These are phyloP conservation scores for Drosophila merina DNA, from an alignment of 2,888 invertebrate species.

Conservation along the genomic window DNA sequence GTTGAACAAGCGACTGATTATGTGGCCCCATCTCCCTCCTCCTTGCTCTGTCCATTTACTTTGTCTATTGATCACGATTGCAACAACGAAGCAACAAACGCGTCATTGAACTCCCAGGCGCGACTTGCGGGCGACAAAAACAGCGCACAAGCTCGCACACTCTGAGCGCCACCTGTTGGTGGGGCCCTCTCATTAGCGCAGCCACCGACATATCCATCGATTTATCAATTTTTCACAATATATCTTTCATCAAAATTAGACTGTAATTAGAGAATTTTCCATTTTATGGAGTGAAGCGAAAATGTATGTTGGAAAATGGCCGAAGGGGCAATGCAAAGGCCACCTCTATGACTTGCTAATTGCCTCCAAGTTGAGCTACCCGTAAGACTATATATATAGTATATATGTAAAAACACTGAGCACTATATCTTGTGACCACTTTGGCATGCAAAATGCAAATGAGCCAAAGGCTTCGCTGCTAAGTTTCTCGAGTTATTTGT, in stretches of 20 bases:
- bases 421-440: slow-evolving; percentile 21
- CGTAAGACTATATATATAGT: background rate
- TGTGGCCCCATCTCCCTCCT: background rate
- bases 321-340: slow-evolving; percentile 25
- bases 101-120: slow-evolving; percentile 29
- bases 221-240: slow-evolving; percentile 61
- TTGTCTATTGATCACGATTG: slow-evolving; percentile 4
- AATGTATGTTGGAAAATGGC: slow-evolving; percentile 12
- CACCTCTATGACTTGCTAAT: slow-evolving; percentile 29
- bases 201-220: slow-evolving; percentile 46
- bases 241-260: slow-evolving; percentile 22
- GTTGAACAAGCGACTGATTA: slow-evolving; percentile 38
- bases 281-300: background rate
- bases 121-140: slow-evolving; percentile 52
- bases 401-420: background rate
- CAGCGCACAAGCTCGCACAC: slow-evolving; percentile 30
- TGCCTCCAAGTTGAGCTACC: slow-evolving; percentile 27
- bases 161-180: slow-evolving; percentile 62
- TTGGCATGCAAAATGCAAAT: slow-evolving; percentile 52
- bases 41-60: background rate
- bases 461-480: slow-evolving; percentile 10
- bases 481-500: slow-evolving; percentile 48
- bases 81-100: slow-evolving; percentile 31
- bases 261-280: slow-evolving; percentile 30
- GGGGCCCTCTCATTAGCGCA: slow-evolving; percentile 63